These are phyloP conservation scores for Standfussiana lucernea DNA, from an alignment of 2,888 invertebrate genomes.

Conservation along the genomic window DNA sequence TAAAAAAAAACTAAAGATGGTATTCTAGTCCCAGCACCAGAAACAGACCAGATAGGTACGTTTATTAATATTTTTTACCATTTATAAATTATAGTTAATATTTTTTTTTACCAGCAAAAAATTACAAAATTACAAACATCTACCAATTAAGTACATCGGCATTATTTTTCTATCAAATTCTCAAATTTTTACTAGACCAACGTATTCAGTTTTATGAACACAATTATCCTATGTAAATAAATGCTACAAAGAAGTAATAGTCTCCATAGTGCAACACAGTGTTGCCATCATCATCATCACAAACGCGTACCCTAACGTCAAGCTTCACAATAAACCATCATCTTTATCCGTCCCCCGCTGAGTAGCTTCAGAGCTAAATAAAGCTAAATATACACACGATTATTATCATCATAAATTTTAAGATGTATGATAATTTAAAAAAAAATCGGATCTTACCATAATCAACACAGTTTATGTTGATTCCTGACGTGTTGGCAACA, in stretches of 20 bases:
- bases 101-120: background rate
- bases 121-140: background rate
- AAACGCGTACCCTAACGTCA: slow-evolving; percentile 38
- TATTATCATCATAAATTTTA: slow-evolving; percentile 65
- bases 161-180: background rate
- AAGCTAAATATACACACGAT: slow-evolving; percentile 58
- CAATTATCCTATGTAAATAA: slow-evolving; percentile 10
- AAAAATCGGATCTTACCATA: slow-evolving; percentile 63
- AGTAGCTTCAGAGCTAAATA: slow-evolving; percentile 48
- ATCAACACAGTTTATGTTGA: slow-evolving; percentile 63
- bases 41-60: background rate
- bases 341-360: slow-evolving; percentile 64
- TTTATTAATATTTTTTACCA: background rate
- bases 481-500: slow-evolving; percentile 64
- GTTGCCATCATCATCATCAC: slow-evolving; percentile 42
- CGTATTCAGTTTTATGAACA: background rate
- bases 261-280: background rate
- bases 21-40: background rate
- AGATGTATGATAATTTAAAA: slow-evolving; percentile 62
- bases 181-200: background rate
- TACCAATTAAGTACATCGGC: background rate
- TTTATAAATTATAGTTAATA: background rate
- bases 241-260: background rate
- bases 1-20: background rate
- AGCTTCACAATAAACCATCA: slow-evolving; percentile 54